Base-by-base conservation (phyloP, 2,113 vertebrate species). In the Corydoras sp. region DNA sequence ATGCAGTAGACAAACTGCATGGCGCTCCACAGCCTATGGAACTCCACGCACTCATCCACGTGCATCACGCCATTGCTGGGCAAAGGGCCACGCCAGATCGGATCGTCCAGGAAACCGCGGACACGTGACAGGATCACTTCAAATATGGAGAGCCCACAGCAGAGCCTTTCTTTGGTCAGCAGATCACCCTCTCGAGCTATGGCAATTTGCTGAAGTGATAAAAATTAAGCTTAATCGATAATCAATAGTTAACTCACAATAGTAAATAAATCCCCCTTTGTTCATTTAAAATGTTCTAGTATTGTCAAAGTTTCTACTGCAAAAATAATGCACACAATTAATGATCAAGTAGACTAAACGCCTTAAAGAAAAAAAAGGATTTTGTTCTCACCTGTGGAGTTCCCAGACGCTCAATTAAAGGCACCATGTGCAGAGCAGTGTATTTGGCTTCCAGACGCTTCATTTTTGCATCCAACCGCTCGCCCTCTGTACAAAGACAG, bases 1-100 rank as follows among this genome's bases (percentile, higher is more conserved):
- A 95, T 95, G 84, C 93, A 95, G 84, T 95, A 95, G 10, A 95
- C 93, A 1, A 95, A 95, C 81, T 95, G 93, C 93, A 95, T 95
- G 0, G 93, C 93, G 0, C 93, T 94, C 93, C 93, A 94, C 9
- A 95, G 89, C 10, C 93, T 82, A 72, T 95, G 93, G 73, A 95
- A 94, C 68, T 95, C 92, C 71, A 93, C 92, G 0, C 93, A 95
- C 77, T 95, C 93, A 0, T 95, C 93, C 83, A 95, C 92, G 0
- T 95, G 93, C 93, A 94, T 94, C 80, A 95, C 93, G 0, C 93
- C 93, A 0, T 95, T 95, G 86, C 90, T 93, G 67, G 93, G 92
- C 66, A 94, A 89, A 5, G 93, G 93, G 0, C 93, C 93, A 0
- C 92, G 91, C 93, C 93, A 95, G 82, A 94, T 92, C 8, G 91